These are phyloP conservation scores for Cephus cinctus DNA, from an alignment of 1,140 invertebrate species.

Conservation along the genomic window DNA sequence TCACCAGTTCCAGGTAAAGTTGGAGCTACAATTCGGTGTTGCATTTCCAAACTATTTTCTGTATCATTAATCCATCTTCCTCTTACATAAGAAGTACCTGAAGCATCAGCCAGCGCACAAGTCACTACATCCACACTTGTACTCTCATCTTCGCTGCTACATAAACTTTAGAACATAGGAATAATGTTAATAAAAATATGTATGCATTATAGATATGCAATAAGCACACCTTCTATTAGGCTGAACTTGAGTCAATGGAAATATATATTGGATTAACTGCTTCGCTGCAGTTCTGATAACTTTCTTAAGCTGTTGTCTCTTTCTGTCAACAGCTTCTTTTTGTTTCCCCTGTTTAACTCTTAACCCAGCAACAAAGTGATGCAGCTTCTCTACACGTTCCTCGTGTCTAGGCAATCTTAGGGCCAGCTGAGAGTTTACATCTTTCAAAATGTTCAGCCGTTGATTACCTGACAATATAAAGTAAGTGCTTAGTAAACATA, in stretches of 20 bases:
- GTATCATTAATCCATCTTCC: constrained; percentile 74
- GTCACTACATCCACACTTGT: constrained; percentile 65
- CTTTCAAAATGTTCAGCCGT: constrained; percentile 56
- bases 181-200: constrained; percentile 21
- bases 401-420: constrained; percentile 64
- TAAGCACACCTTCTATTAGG: constrained; percentile 52
- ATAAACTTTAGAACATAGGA: constrained; percentile 35
- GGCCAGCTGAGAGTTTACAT: constrained; percentile 59
- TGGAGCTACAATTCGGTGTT: constrained; percentile 74
- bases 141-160: constrained; percentile 56
- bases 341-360: constrained; percentile 57
- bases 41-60: constrained; percentile 64
- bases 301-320: constrained; percentile 62
- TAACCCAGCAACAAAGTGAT: constrained; percentile 58
- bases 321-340: constrained; percentile 56
- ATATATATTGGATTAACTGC: constrained; percentile 74
- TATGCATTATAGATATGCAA: constrained; percentile 10
- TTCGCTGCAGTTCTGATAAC: constrained; percentile 63
- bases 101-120: constrained; percentile 73
- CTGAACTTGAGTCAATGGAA: constrained; percentile 67
- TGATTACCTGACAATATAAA: constrained; percentile 43
- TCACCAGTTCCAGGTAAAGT: constrained; percentile 75
- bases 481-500: constrained; percentile 1
- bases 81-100: constrained; percentile 70
- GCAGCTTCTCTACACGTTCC: constrained; percentile 63